Conservation (phyloP, 2,797 vertebrate genomes). For the Hyperoplus immaculatus region DNA sequence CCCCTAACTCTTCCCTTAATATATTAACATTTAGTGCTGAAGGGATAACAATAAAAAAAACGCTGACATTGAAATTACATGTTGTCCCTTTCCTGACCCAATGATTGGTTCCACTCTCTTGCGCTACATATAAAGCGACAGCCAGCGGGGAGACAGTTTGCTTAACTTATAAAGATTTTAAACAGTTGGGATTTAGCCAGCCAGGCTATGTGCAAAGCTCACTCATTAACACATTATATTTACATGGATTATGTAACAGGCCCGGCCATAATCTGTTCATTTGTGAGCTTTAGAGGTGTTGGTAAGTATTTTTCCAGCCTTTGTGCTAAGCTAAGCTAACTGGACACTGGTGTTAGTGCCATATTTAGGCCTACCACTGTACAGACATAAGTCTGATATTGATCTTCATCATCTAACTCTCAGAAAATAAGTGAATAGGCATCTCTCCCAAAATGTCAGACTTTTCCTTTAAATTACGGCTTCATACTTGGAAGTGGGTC, state of each 20-base stretch:
- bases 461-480: not conserved
- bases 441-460: not conserved
- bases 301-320: not conserved
- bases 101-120: no score
- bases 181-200: no score
- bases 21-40: not conserved
- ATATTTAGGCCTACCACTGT: not conserved
- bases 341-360: not conserved
- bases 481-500: not conserved
- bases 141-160: not conserved
- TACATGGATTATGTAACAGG: not conserved
- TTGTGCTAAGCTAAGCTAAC: conserved; percentile 12
- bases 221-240: not conserved
- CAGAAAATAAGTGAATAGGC: not conserved
- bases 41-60: not conserved
- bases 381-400: not conserved
- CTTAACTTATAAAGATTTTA: not conserved
- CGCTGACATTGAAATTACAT: no score
- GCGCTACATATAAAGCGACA: not conserved
- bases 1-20: not conserved
- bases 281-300: not conserved
- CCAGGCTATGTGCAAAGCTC: not conserved
- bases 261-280: not conserved
- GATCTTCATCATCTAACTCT: not conserved
- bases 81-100: no score